phyloP scores from a whole-genome alignment of 2,797 vertebrate genomes.

The Oophaga sylvatica region DNA sequence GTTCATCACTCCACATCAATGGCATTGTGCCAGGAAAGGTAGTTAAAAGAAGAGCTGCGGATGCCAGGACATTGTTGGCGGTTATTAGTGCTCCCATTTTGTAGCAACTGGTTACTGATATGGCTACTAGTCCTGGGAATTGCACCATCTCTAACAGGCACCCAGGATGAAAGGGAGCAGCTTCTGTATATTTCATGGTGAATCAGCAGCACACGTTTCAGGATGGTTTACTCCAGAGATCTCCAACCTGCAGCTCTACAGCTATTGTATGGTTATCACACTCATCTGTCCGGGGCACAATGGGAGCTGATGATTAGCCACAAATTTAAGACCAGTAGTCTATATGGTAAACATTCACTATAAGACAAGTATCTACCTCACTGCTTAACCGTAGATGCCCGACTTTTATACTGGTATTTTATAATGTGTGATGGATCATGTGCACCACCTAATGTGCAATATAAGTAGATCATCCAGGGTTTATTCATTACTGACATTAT shows the following conservation, averaged over 20 bases:
- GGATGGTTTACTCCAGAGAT: neutral
- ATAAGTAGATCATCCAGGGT: neutral
- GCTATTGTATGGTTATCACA: neutral
- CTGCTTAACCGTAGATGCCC: neutral
- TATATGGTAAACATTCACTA: constrained; percentile 50
- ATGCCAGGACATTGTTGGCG: too few species aligned
- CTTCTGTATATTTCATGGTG: neutral
- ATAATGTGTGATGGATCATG: neutral
- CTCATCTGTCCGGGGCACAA: too few species aligned
- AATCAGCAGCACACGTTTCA: neutral
- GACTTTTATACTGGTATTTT: constrained; percentile 33
- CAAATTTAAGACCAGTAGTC: neutral
- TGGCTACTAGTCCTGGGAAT: too few species aligned
- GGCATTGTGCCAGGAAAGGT: too few species aligned
- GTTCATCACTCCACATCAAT: too few species aligned
- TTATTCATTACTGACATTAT: neutral
- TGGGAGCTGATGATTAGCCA: neutral
- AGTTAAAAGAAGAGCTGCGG: too few species aligned
- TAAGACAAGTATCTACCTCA: constrained; percentile 45
- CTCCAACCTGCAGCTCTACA: neutral
- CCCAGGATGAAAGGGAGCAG: neutral
- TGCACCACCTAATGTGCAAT: too few species aligned
- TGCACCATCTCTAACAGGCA: too few species aligned
- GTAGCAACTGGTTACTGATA: too few species aligned
- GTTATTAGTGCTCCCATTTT: too few species aligned